Base-by-base conservation (phyloP, 1,140 invertebrate genomes). In the Procambarus clarkii region DNA sequence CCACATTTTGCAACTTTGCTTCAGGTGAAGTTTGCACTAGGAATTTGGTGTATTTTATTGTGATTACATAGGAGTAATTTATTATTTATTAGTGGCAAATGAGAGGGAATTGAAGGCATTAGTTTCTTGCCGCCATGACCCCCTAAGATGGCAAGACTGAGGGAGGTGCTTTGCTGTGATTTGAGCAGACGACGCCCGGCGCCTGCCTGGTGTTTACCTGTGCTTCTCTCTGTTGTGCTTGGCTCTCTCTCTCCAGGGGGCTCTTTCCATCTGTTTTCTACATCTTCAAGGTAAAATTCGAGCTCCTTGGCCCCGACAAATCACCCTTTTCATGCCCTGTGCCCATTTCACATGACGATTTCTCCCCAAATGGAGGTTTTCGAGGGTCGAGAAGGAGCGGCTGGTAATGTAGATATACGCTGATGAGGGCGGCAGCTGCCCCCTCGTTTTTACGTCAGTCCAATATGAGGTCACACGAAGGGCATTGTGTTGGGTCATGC, bases 371-470 rank as follows among this genome's bases (percentile, higher is more conserved):
- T n/a, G n/a, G 60, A 1, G 18, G 18, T 64, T 64, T 11, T 64
- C 54, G 81, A 69, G 81, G 24, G 13, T 50, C 34, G 45, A 64
- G 81, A 44, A 83, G 69, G 80, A 46, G n/a, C 64, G 1, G 21
- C 45, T 3, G 34, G 58, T 83, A 69, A 54, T 83, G 69, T 74
- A 24, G 58, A 46, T 83, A 58, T 83, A 60, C 64, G n/a, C 81
- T 34, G 50, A 83, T 83, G 15, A 54, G 79, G 46, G 85, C 50
- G 24, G 76, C 85, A 87, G 74, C 85, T 87, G 85, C 74, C 85
- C 48, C n/a, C n/a, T 79, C 85, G 74, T 87, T 87, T 87, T 87
- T 87, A 87, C 85, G 79, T 87, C 78, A 87, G 74, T 60, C 48
- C 48, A 46, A 79, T 78, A 74, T 87, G 48, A 79, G 85, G 85